These are phyloP conservation scores for Lophius piscatorius DNA, from an alignment of 2,113 vertebrate species.

Conservation along the genomic window DNA sequence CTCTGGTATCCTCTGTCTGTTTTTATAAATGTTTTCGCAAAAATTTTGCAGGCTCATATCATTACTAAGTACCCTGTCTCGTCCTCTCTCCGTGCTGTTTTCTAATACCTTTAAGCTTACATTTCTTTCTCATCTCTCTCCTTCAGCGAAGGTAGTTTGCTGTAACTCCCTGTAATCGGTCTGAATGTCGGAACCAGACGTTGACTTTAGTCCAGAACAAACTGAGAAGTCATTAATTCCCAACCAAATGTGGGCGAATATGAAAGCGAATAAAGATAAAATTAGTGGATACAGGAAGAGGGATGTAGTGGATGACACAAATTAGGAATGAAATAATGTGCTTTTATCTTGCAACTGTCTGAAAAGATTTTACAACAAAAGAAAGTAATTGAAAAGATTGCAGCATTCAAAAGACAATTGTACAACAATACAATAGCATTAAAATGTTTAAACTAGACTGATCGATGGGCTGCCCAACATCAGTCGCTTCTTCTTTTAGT, in stretches of 20 bases:
- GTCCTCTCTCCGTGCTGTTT: too few species aligned
- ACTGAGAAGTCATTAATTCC: too few species aligned
- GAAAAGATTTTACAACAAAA: conserved; percentile 50
- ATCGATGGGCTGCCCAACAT: conserved; percentile 61
- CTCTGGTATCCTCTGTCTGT: too few species aligned
- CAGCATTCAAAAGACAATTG: conserved; percentile 40
- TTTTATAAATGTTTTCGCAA: too few species aligned
- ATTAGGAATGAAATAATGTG: conserved; percentile 37
- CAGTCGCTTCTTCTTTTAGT: conserved; percentile 42
- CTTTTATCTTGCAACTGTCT: conserved; percentile 41
- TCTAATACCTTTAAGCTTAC: too few species aligned
- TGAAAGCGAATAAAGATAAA: conserved; percentile 32
- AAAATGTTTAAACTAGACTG: conserved; percentile 41
- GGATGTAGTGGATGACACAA: conserved; percentile 25
- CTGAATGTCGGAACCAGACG: too few species aligned
- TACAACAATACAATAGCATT: conserved; percentile 43
- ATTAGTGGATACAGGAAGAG: conserved; percentile 35
- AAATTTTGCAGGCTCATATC: too few species aligned
- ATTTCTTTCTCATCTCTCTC: too few species aligned
- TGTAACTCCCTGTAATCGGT: too few species aligned
- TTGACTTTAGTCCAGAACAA: too few species aligned
- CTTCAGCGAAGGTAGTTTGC: too few species aligned
- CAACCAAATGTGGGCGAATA: conserved; percentile 47
- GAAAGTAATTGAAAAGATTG: conserved; percentile 45
- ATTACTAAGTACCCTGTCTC: too few species aligned